Evolutionary conservation across 2,113 vertebrate genomes (phyloP), one percentile per base, ranked within the genome.

Genomic region (Diphyllodes magnificus): DNA sequence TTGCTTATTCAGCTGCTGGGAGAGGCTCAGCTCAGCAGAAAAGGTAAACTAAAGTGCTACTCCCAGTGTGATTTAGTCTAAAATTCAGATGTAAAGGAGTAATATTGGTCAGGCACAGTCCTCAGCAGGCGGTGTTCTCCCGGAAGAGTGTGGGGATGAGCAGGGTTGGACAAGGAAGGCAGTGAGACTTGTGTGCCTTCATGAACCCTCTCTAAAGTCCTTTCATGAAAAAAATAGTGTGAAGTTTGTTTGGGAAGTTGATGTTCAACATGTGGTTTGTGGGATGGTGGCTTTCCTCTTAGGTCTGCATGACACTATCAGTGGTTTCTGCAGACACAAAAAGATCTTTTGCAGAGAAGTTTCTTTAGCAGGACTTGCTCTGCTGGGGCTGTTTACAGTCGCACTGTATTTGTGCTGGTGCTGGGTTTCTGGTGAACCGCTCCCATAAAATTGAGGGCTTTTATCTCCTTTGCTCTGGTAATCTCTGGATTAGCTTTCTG

Each of bases 221-320:
- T 68, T 47, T 39, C 16, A 25, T 2, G 11, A 35, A 59, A 78
- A 49, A 49, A 39, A 30, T 1, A 35, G 18, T 25, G 21, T 31
- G 37, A 90, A 33, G 15, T 61, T 35, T 82, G 6, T 80, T 2
- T 16, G 15, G 25, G 28, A 78, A 49, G 10, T 17, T 45, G 57
- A 33, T 17, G 37, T 35, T 81, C 54, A 68, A 3, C 25, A 3
- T 31, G 49, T 69, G 47, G 8, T 37, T 61, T 64, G 18, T 18
- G 15, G 39, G 22, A 24, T 1, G 2, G 21, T 35, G 50, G 18
- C 73, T 84, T 89, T 7, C 1, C 16, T 47, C 37, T 64, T 42
- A 33, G 19, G 12, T 68, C 28, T 49, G 21, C 0, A 1, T 53
- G 77, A 42, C 2, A 2, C 13, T 33, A 13, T 53, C 1, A 1